Conservation (phyloP, 2,113 vertebrate species). For the Upupa epops region DNA sequence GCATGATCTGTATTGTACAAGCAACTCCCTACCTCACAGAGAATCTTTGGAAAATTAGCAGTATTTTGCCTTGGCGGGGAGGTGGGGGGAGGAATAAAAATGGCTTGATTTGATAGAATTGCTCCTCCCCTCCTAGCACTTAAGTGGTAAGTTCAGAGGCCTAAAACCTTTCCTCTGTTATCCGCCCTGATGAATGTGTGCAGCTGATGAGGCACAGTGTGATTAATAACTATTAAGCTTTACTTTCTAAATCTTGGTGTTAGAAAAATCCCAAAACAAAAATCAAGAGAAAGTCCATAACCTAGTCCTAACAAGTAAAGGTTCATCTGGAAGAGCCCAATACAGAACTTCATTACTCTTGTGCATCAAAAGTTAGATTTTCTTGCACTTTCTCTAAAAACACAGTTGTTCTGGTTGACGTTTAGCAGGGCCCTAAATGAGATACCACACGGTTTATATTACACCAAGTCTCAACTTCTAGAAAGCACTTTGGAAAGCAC, state of each 20-base stretch:
- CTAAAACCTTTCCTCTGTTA: not conserved
- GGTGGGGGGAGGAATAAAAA: not conserved
- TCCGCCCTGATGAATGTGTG: not conserved
- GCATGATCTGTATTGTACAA: not conserved
- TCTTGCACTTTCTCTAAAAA: not conserved
- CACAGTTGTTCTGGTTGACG: not conserved
- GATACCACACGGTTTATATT: not conserved
- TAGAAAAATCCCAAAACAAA: not conserved
- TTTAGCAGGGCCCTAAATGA: not conserved
- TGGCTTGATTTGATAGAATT: not conserved
- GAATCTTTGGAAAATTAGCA: not conserved
- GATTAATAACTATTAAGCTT: not conserved
- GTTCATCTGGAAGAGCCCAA: not conserved
- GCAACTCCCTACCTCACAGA: not conserved
- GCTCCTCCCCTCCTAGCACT: not conserved
- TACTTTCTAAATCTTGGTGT: not conserved
- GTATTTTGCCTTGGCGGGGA: not conserved
- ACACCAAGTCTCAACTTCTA: not conserved
- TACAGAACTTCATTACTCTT: fast-evolving
- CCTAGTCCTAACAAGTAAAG: not conserved
- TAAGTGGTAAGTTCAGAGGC: not conserved
- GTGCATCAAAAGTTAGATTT: fast-evolving
- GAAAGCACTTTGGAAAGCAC: not conserved
- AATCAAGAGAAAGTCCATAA: not conserved
- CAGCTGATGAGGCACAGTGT: not conserved